Conservation (phyloP, 2,797 vertebrate genomes). For the Melanotaenia nigrans region DNA sequence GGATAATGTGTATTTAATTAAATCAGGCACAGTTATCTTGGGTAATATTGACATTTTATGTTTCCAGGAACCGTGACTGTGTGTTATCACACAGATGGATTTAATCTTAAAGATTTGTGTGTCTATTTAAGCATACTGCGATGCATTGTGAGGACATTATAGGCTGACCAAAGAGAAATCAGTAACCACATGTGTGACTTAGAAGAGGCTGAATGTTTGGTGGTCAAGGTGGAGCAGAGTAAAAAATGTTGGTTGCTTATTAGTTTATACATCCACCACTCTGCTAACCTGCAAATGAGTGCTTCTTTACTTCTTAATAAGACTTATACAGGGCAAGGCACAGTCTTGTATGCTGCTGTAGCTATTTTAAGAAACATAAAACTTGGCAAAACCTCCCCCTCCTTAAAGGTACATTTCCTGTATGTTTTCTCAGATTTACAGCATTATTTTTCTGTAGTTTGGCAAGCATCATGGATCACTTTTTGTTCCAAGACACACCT, state of each 20-base stretch:
- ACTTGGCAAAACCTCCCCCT: too few relatives aligned
- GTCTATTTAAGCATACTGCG: too few relatives aligned
- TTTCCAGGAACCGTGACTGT: neutral
- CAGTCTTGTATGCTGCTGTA: too few relatives aligned
- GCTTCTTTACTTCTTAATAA: neutral
- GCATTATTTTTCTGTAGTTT: neutral
- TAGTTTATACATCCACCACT: too few relatives aligned
- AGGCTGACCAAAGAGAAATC: neutral
- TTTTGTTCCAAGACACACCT: neutral
- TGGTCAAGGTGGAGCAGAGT: slow-evolving; percentile 1
- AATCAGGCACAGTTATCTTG: neutral
- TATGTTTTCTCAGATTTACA: too few relatives aligned
- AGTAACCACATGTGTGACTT: neutral
- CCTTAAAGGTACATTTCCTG: too few relatives aligned
- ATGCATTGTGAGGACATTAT: too few relatives aligned
- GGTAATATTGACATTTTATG: neutral
- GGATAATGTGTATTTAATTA: neutral
- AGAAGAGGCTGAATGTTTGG: neutral
- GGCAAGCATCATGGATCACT: neutral
- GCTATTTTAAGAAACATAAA: too few relatives aligned
- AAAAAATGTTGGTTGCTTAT: neutral
- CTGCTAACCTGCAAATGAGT: too few relatives aligned
- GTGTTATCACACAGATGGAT: neutral
- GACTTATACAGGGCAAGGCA: too few relatives aligned
- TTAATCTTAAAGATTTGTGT: neutral